Evolutionary conservation across 2,113 vertebrate genomes (phyloP).

Genomic region (Hyperoodon ampullatus): DNA sequence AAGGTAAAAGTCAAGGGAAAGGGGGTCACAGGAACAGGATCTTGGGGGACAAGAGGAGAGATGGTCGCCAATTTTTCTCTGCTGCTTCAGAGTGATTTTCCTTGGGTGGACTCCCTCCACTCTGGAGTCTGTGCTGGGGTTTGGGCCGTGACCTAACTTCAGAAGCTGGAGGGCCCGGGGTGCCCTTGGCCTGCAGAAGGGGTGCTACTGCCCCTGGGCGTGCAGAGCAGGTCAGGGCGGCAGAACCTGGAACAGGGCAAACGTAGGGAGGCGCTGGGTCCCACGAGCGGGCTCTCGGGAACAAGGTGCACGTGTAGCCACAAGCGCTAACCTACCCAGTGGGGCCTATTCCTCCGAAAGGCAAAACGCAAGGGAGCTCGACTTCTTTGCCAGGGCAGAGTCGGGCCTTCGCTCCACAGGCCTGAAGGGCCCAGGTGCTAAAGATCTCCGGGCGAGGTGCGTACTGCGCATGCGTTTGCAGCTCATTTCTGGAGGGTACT

Average conservation of each 20-base stretch:
- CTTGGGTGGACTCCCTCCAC: background rate
- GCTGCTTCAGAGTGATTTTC: background rate
- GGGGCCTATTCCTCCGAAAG: background rate
- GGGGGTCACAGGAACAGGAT: background rate
- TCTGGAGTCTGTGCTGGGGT: background rate
- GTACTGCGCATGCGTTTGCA: rapidly evolving
- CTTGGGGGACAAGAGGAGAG: background rate
- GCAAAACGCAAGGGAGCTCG: background rate
- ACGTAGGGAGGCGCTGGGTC: background rate
- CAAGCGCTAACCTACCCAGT: background rate
- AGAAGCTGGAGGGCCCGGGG: background rate
- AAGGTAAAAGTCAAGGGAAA: too few relatives aligned
- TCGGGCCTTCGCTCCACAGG: background rate
- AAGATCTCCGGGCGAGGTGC: rapidly evolving
- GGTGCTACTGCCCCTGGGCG: background rate
- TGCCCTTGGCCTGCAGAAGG: background rate
- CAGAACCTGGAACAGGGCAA: background rate
- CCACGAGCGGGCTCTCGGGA: background rate
- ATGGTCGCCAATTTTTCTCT: background rate
- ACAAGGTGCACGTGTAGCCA: too few relatives aligned
- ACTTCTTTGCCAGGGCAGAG: background rate
- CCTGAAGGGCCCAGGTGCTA: background rate
- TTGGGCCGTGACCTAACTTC: background rate
- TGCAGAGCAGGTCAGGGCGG: background rate
- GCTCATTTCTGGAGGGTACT: background rate